phyloP scores from a whole-genome alignment of 2,888 invertebrate genomes.

The Cabera pusaria region DNA sequence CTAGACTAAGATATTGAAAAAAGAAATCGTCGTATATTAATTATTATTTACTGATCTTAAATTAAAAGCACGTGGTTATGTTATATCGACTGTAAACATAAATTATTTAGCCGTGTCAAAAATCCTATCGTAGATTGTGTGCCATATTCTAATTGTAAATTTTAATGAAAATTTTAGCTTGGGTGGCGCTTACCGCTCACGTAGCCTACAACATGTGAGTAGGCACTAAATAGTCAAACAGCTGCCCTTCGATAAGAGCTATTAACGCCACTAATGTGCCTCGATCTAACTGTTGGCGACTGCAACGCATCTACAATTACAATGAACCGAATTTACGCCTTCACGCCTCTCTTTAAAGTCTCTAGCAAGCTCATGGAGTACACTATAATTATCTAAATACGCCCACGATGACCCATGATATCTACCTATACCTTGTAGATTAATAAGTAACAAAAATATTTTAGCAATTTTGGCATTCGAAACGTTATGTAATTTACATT shows the following conservation, averaged over 20 bases:
- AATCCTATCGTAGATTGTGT: too few relatives aligned
- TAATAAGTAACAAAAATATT: constrained; percentile 65
- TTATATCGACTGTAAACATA: too few relatives aligned
- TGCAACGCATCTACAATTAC: constrained; percentile 19
- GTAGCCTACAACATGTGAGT: too few relatives aligned
- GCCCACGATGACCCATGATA: constrained; percentile 43
- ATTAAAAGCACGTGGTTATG: too few relatives aligned
- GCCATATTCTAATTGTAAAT: too few relatives aligned
- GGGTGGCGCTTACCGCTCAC: too few relatives aligned
- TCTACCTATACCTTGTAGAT: constrained; percentile 35
- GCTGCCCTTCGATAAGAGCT: constrained; percentile 7
- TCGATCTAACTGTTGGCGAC: constrained; percentile 17
- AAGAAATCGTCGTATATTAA: too few relatives aligned
- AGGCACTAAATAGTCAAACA: too few relatives aligned
- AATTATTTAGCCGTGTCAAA: too few relatives aligned
- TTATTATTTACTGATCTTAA: too few relatives aligned
- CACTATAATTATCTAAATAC: constrained; percentile 48
- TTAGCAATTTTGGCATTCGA: constrained; percentile 65
- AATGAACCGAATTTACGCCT: constrained; percentile 17
- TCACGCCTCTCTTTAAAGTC: constrained; percentile 37
- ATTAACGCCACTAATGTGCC: constrained; percentile 16
- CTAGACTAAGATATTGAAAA: too few relatives aligned
- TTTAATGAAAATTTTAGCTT: too few relatives aligned
- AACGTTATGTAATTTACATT: constrained; percentile 33
- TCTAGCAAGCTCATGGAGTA: constrained; percentile 62